Percentiles rank a stretch among this genome's conserved stretches.
These are phyloP conservation scores for Dallia pectoralis DNA, from an alignment of 2,797 vertebrate genomes.

Conservation along the genomic window DNA sequence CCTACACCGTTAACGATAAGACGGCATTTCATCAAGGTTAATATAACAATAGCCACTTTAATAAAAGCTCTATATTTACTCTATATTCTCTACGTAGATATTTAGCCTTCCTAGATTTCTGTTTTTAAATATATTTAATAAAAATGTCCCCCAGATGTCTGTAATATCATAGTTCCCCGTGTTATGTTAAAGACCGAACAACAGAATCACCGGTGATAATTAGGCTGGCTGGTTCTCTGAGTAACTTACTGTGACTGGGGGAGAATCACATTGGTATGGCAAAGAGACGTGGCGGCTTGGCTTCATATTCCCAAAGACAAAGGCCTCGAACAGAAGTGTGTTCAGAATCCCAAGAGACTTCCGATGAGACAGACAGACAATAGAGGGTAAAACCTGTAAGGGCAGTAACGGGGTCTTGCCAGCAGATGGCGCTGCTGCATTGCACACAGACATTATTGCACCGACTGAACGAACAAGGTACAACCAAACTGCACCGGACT, in stretches of 20 bases:
- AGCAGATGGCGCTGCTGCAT: constrained; percentile 72
- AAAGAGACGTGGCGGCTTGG: constrained; percentile 40
- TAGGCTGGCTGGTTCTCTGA: constrained; percentile 74
- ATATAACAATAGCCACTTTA: constrained; percentile 72
- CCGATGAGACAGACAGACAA: neutral
- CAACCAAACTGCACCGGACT: constrained; percentile 67
- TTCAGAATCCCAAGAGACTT: constrained; percentile 24
- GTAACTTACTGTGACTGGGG: constrained; percentile 54
- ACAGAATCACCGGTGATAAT: constrained; percentile 45
- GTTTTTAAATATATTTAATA: constrained; percentile 51
- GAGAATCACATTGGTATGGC: constrained; percentile 54
- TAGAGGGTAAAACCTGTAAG: constrained; percentile 28
- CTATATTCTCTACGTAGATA: constrained; percentile 75
- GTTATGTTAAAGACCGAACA: constrained; percentile 46
- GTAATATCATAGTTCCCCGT: constrained; percentile 57
- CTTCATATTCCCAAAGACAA: constrained; percentile 50
- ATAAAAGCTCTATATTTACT: constrained; percentile 74
- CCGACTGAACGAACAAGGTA: constrained; percentile 54
- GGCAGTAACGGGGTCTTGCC: constrained; percentile 61
- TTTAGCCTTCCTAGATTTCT: constrained; percentile 65
- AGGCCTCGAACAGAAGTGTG: constrained; percentile 47
- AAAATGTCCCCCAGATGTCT: constrained; percentile 56
- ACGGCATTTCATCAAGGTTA: constrained; percentile 69
- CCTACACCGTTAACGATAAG: constrained; percentile 61
- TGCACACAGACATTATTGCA: constrained; percentile 58